These are phyloP conservation scores for Pseudomyrmex pallidus DNA, from an alignment of 1,140 invertebrate species.

Conservation along the genomic window DNA sequence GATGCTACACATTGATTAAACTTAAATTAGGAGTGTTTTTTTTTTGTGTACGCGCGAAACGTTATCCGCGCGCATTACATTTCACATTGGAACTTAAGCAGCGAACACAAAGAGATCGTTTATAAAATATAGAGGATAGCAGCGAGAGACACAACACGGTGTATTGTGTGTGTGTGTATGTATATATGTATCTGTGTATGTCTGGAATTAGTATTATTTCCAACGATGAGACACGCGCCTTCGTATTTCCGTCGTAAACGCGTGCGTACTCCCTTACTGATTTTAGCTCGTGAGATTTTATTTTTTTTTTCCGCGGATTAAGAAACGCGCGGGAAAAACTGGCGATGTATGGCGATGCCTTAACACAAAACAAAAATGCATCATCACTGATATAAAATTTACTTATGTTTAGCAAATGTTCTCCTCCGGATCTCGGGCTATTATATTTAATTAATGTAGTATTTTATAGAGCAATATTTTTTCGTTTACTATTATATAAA, in stretches of 20 bases:
- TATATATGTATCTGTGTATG: conserved; percentile 49
- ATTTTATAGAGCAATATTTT: conserved; percentile 80
- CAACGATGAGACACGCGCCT: conserved; percentile 54
- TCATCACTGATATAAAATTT: conserved; percentile 84
- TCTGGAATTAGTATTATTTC: conserved; percentile 61
- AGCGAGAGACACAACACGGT: conserved; percentile 70
- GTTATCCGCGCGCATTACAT: conserved; percentile 62
- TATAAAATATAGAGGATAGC: conserved; percentile 76
- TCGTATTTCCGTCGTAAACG: conserved; percentile 52
- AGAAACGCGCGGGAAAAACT: conserved; percentile 67
- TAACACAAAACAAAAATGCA: conserved; percentile 73
- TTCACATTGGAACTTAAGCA: conserved; percentile 66
- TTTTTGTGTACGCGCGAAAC: conserved; percentile 29
- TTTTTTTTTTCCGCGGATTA: conserved; percentile 50
- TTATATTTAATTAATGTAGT: conserved; percentile 78
- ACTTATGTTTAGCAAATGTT: conserved; percentile 82
- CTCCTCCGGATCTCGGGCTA: conserved; percentile 66
- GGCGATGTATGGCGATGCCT: conserved; percentile 76
- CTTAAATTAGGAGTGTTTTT: conserved; percentile 77
- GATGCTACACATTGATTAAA: conserved; percentile 79
- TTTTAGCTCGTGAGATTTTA: conserved; percentile 61
- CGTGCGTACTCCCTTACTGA: conserved; percentile 63
- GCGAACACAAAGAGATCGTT: conserved; percentile 82
- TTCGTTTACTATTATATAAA: conserved; percentile 82
- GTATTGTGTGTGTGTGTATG: conserved; percentile 25